Evolutionary conservation across 1,140 invertebrate genomes (phyloP).

Genomic region (Drosophila subpulchrella): DNA sequence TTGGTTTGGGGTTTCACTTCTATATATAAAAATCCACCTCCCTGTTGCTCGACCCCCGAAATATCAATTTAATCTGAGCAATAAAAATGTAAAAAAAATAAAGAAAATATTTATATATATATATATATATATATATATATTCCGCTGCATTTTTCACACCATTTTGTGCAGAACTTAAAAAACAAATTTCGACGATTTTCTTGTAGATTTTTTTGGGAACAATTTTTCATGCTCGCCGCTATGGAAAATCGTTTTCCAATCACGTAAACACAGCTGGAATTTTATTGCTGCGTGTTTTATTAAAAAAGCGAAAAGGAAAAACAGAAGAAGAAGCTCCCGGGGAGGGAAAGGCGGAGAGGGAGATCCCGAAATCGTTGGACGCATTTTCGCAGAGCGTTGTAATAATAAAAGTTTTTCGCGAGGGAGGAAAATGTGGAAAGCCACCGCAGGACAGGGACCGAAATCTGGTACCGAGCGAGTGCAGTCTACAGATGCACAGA

Average conservation of each 20-base stretch:
- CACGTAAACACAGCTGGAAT: slow-evolving; percentile 81
- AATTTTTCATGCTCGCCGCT: slow-evolving; percentile 69
- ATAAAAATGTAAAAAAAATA: slow-evolving; percentile 58
- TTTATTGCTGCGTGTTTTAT: slow-evolving; percentile 80
- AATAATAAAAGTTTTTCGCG: slow-evolving; percentile 77
- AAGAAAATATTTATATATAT: slow-evolving; percentile 38
- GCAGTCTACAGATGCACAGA: slow-evolving; percentile 22
- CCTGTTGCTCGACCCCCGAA: slow-evolving; percentile 23
- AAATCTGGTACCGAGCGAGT: slow-evolving; percentile 64
- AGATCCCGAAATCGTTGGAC: slow-evolving; percentile 64
- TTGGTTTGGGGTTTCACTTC: background rate
- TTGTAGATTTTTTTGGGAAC: slow-evolving; percentile 25
- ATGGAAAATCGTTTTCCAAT: slow-evolving; percentile 82
- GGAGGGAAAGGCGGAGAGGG: slow-evolving; percentile 19
- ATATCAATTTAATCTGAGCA: slow-evolving; percentile 65
- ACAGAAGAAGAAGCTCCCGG: slow-evolving; percentile 34
- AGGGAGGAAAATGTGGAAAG: slow-evolving; percentile 54
- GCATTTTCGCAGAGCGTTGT: slow-evolving; percentile 70
- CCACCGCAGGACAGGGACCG: slow-evolving; percentile 60
- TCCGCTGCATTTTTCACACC: slow-evolving; percentile 54
- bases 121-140: slow-evolving; percentile 7
- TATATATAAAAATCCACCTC: background rate
- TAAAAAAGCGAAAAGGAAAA: slow-evolving; percentile 45
- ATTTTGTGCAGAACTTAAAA: slow-evolving; percentile 30
- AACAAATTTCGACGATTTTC: slow-evolving; percentile 30